These are phyloP conservation scores for Oreochromis mossambicus DNA, from an alignment of 2,797 vertebrate genomes.

Conservation along the genomic window DNA sequence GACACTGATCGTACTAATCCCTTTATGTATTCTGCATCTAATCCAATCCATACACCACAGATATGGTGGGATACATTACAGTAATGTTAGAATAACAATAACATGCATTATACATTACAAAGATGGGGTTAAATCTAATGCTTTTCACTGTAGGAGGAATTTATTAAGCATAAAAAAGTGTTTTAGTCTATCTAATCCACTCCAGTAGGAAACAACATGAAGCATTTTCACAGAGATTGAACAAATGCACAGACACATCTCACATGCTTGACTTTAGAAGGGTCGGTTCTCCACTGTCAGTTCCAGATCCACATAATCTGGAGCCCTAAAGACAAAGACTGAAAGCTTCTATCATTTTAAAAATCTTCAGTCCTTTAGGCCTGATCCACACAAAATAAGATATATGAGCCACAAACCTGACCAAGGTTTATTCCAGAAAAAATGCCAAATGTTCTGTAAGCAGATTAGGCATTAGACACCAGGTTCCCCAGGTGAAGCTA, in stretches of 20 bases:
- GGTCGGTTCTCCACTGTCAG: neutral
- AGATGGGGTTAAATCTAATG: neutral
- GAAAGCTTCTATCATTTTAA: neutral
- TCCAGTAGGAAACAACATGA: neutral
- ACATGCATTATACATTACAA: neutral
- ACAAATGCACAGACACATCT: neutral
- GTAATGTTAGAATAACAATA: neutral
- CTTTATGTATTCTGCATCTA: slow-evolving; percentile 38
- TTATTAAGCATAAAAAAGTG: neutral
- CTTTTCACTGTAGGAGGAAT: neutral
- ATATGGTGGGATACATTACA: neutral
- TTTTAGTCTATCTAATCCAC: neutral
- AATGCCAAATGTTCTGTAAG: slow-evolving; percentile 43
- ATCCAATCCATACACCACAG: slow-evolving; percentile 20
- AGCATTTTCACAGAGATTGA: neutral
- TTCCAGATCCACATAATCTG: neutral
- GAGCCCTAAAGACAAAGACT: neutral
- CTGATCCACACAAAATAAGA: neutral
- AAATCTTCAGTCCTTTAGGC: neutral
- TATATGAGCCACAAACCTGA: neutral
- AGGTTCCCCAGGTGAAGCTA: slow-evolving; percentile 52
- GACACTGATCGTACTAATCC: slow-evolving; percentile 61
- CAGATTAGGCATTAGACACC: slow-evolving; percentile 40
- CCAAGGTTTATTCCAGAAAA: neutral
- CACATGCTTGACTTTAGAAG: neutral